phyloP scores from a whole-genome alignment of 2,888 invertebrate genomes.

The Ethmia dodecea region DNA sequence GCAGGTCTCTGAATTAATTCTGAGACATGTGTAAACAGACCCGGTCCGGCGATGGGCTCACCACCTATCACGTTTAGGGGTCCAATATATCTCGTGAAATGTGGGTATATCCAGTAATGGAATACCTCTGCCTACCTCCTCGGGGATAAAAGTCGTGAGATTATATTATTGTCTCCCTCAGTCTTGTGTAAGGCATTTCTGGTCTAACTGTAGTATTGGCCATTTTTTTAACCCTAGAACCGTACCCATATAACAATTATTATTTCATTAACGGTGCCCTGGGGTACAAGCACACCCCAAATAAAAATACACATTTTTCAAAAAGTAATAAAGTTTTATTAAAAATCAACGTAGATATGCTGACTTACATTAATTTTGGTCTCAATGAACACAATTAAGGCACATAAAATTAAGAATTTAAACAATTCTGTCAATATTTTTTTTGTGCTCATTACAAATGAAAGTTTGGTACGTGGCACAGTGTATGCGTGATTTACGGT shows the following conservation, averaged over 20 bases:
- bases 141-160: too few relatives aligned
- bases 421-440: constrained; percentile 7
- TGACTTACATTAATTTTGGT: constrained; percentile 5
- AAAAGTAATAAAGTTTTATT: not conserved
- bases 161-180: too few relatives aligned
- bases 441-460: constrained; percentile 12
- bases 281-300: not conserved
- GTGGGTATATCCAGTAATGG: too few relatives aligned
- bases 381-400: constrained; percentile 6
- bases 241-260: not conserved
- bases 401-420: not conserved
- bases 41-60: too few relatives aligned
- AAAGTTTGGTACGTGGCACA: constrained; percentile 7
- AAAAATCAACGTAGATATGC: not conserved
- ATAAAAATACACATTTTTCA: not conserved
- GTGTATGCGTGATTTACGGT: constrained; percentile 9
- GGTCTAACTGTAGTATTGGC: too few relatives aligned
- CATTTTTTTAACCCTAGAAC: not conserved
- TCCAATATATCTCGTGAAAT: too few relatives aligned
- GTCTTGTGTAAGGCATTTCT: too few relatives aligned
- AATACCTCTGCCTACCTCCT: too few relatives aligned
- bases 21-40: too few relatives aligned
- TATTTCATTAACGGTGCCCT: not conserved
- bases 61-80: too few relatives aligned
- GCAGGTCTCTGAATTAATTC: too few relatives aligned